phyloP scores from a whole-genome alignment of 2,888 invertebrate species.

The Malacosoma neustria region DNA sequence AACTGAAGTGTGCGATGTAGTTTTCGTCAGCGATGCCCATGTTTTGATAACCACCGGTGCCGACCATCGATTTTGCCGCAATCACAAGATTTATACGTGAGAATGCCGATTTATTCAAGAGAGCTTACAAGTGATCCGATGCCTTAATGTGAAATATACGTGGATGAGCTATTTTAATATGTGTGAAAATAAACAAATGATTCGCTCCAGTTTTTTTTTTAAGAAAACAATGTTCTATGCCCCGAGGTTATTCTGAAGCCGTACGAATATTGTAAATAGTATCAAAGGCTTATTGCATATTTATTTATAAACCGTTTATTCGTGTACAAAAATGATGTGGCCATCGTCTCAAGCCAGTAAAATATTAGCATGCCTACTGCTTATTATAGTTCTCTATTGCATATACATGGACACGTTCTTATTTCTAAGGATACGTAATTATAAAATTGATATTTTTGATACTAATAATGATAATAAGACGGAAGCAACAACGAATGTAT shows the following conservation, averaged over 20 bases:
- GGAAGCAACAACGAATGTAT: slow-evolving; percentile 28
- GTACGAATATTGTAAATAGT: neutral
- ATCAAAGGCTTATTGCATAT: neutral
- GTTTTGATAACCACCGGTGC: slow-evolving; percentile 7
- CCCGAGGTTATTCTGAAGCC: neutral
- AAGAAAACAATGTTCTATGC: neutral
- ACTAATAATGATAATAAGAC: slow-evolving; percentile 18
- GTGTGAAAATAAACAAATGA: neutral
- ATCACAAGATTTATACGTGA: slow-evolving; percentile 8
- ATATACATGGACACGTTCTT: slow-evolving; percentile 83
- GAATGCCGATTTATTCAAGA: too few relatives aligned
- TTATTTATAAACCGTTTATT: slow-evolving; percentile 1
- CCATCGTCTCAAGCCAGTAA: slow-evolving; percentile 84
- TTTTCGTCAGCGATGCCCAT: slow-evolving; percentile 3
- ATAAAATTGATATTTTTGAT: slow-evolving; percentile 70
- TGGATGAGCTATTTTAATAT: neutral
- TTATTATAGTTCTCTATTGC: slow-evolving; percentile 77
- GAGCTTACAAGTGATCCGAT: neutral
- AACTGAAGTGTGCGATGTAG: neutral
- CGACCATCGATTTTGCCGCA: slow-evolving; percentile 9
- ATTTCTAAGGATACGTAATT: slow-evolving; percentile 81
- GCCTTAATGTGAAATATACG: neutral
- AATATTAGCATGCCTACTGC: slow-evolving; percentile 74
- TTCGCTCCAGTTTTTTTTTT: neutral
- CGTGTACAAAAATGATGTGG: slow-evolving; percentile 75